Base-by-base conservation (phyloP, 2,888 invertebrate species). In the Hartigia nigra region DNA sequence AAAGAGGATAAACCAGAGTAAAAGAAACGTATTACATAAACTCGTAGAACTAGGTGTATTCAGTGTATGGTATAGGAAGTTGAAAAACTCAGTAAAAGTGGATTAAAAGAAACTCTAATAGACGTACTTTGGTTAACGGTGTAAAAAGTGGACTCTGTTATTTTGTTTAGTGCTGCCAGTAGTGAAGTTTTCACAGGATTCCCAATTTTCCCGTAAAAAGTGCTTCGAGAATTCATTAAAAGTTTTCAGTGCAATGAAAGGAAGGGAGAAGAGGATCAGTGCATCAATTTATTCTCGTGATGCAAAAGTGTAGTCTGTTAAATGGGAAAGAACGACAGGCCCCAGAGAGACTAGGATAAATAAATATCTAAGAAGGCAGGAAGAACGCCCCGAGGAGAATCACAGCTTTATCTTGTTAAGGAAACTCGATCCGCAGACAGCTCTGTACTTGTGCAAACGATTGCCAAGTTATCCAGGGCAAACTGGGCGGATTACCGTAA, bases 401-500 rank as follows among this genome's bases (percentile, higher is more conserved):
- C 55, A 2, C 55, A 1, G 55, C 14, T 23, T 55, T 23, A 23
- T 55, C 55, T 55, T 2, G 14, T 55, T 9, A 23, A 55, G 55
- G 55, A 55, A 55, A 55, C 55, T 55, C 23, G 55, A 55, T 55
- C 23, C 55, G 23, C 55, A 9, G 55, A 23, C 55, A 9, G 9
- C 55, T 55, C 55, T 23, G 5, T 55, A 1, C 23, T 23, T 55
- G 23, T 23, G 55, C 55, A 55, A 55, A 55, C 55, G 55, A 76
- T 78, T 69, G 36, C 69, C 55, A 35, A 35, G 76, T 31, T 69
- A 78, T 72, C 70, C 72, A 70, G 76, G 76, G 72, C 72, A 72
- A 72, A 31, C 72, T 34, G 23, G 72, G 34, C 72, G 79, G 74
- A 81, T 83, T 82, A 82, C 74, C 81, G 80, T 82, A 80, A 82